phyloP scores from a whole-genome alignment of 2,797 vertebrate genomes.

The Cyprinodon diabolis region DNA sequence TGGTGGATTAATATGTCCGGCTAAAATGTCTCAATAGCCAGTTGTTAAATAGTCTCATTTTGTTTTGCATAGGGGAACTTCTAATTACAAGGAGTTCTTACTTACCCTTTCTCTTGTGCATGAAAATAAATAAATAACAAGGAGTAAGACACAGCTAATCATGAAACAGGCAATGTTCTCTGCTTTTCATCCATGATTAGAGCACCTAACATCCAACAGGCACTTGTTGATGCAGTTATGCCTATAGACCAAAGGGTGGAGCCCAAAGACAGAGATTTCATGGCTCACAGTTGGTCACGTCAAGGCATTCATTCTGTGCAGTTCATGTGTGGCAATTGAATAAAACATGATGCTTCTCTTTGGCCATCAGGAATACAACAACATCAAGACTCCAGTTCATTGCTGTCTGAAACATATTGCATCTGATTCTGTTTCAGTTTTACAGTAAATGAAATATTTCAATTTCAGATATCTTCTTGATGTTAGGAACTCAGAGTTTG shows the following conservation, averaged over 20 bases:
- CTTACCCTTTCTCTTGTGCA: conserved; percentile 18
- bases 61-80: conserved; percentile 43
- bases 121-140: conserved; percentile 20
- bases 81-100: conserved; percentile 45
- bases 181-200: conserved; percentile 13
- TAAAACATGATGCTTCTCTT: conserved; percentile 66
- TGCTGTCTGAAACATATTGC: conserved; percentile 34
- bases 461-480: conserved; percentile 38
- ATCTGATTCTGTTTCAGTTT: conserved; percentile 38
- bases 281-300: conserved; percentile 44
- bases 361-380: conserved; percentile 58
- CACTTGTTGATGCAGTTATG: conserved; percentile 67
- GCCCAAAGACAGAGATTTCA: conserved; percentile 69
- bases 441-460: conserved; percentile 28
- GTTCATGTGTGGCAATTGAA: conserved; percentile 45
- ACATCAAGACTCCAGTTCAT: conserved; percentile 54
- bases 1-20: conserved; percentile 51
- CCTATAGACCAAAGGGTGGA: conserved; percentile 73
- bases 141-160: not conserved
- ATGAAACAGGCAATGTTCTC: conserved; percentile 33
- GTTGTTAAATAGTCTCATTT: conserved; percentile 26
- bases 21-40: conserved; percentile 40
- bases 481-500: conserved; percentile 36
- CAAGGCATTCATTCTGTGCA: conserved; percentile 43
- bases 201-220: conserved; percentile 1